Conservation (phyloP, 1,140 invertebrate species). For the Trialeurodes vaporariorum region DNA sequence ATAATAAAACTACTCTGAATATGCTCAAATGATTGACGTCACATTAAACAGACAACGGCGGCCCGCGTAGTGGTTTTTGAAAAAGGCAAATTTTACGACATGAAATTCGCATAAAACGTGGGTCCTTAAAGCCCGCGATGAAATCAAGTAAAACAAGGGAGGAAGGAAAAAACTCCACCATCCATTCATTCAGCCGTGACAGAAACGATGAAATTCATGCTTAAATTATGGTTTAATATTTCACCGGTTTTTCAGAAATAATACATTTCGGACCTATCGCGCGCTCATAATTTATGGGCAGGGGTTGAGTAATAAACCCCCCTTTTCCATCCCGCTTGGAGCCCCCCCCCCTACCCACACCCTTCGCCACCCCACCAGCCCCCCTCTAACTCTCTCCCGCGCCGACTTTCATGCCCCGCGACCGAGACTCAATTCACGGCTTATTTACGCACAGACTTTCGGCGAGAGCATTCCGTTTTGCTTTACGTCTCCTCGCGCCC, state of each 20-base stretch:
- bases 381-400: background rate
- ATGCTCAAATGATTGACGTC: too few relatives aligned
- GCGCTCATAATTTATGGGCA: background rate
- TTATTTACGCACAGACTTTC: background rate
- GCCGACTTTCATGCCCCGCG: too few relatives aligned
- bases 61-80: too few relatives aligned
- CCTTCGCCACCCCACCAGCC: background rate
- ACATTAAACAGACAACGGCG: too few relatives aligned
- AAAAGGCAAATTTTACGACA: too few relatives aligned
- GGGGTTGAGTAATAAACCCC: background rate
- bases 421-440: background rate
- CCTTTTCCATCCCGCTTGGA: background rate
- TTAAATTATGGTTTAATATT: slow-evolving; percentile 1
- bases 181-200: background rate
- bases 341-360: background rate
- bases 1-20: too few relatives aligned
- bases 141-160: background rate
- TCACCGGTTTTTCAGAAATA: background rate
- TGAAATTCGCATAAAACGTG: too few relatives aligned
- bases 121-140: too few relatives aligned
- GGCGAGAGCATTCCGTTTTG: too few relatives aligned
- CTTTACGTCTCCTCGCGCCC: too few relatives aligned
- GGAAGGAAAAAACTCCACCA: background rate
- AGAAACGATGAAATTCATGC: background rate
- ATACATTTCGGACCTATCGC: background rate